Evolutionary conservation across 2,888 invertebrate genomes (phyloP), one percentile per base, ranked within the genome.

Genomic region (Pegoplata infirma): DNA sequence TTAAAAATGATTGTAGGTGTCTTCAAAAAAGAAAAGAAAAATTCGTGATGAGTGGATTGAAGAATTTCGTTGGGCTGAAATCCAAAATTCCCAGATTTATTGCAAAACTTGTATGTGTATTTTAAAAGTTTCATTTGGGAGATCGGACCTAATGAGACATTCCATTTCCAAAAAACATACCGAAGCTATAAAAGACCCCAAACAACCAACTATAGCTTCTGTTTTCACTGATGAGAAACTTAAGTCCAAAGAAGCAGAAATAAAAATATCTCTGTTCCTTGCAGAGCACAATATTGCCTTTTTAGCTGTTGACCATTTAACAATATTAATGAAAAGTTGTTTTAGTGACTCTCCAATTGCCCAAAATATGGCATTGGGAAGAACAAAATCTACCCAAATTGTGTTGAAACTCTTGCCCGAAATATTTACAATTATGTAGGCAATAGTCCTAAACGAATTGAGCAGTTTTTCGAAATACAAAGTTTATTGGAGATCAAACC

Each of bases 1-100:
- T 23, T 23, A 5, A 23, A 5, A 23, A 23, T 23, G 23, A 6
- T 23, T 23, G 6, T 51, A 59, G 56, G 19, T 58, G 66, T 23
- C 46, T 28, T 49, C 32, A 55, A 19, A 66, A 46, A 21, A 55
- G 63, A 58, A 58, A 58, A 36, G 19, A 47, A 47, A 47, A 47
- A 12, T 58, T n/a, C 12, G 40, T 12, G 6, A 40, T 0, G 56
- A 58, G 19, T 58, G 56, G 56, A n/a, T 21, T 5, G 36, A 17
- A 40, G 40, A 58, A 40, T 58, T 36, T 8, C 17, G 19, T 47
- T 47, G 47, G 47, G 3, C 19, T 8, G 40, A 21, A 21, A n/a
- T 58, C 1, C 5, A 58, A 19, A 58, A 58, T n/a, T 19, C 36
- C 1, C n/a, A 19, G 14, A 4, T 19, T 2, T 21, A 21, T 12